Evolutionary conservation across 2,888 invertebrate species (phyloP).

Genomic region (Anodontia alba): DNA sequence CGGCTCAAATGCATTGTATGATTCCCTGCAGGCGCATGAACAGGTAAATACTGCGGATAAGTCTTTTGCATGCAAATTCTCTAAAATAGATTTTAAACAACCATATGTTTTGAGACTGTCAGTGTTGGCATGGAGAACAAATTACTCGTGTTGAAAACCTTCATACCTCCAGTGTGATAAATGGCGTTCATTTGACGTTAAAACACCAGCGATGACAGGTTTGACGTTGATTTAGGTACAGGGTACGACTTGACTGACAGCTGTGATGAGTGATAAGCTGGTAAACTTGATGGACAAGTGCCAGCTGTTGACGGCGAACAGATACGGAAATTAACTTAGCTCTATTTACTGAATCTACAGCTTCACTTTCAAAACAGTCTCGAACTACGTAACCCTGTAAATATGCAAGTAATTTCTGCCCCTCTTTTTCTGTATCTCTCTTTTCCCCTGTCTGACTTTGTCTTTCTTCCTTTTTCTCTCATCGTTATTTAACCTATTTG

Average conservation of each 20-base stretch:
- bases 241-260: constrained; percentile 52
- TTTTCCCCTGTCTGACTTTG: too few species aligned
- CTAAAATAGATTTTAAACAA: neutral
- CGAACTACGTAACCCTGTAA: too few species aligned
- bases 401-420: too few species aligned
- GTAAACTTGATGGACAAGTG: constrained; percentile 51
- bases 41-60: too few species aligned
- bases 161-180: constrained; percentile 64
- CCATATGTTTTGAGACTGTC: constrained; percentile 57
- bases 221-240: constrained; percentile 65
- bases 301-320: constrained; percentile 47
- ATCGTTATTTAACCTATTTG: too few species aligned
- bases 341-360: neutral
- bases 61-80: too few species aligned
- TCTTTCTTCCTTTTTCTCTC: too few species aligned
- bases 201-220: constrained; percentile 61
- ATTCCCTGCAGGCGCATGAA: too few species aligned
- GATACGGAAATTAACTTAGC: constrained; percentile 17
- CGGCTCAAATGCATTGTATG: too few species aligned
- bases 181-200: constrained; percentile 62
- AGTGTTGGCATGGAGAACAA: constrained; percentile 56
- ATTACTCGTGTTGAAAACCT: constrained; percentile 62
- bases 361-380: too few species aligned
- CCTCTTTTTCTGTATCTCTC: too few species aligned
- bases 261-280: constrained; percentile 54